Conservation (phyloP, 2,888 invertebrate genomes). For the Eupeodes luniger region DNA sequence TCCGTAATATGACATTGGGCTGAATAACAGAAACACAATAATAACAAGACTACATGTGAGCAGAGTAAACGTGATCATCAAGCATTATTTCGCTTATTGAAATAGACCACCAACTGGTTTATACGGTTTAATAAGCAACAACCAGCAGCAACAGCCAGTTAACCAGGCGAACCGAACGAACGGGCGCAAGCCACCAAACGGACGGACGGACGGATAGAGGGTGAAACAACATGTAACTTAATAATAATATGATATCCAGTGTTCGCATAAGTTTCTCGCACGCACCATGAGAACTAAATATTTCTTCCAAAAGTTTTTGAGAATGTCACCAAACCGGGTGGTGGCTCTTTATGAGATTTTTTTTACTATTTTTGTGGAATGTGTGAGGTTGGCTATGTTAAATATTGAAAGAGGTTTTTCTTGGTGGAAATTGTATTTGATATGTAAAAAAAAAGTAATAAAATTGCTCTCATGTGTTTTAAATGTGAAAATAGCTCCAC, state of each 20-base stretch:
- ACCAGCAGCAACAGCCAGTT: constrained; percentile 5
- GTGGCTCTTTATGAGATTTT: not conserved
- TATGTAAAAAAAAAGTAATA: not conserved
- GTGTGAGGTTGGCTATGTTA: not conserved
- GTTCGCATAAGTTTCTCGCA: constrained; percentile 40
- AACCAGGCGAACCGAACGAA: not conserved
- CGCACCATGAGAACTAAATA: constrained; percentile 48
- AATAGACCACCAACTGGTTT: constrained; percentile 70
- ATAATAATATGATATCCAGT: constrained; percentile 55
- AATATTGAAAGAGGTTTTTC: not conserved
- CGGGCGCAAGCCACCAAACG: not conserved
- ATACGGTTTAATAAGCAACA: constrained; percentile 58
- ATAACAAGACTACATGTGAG: constrained; percentile 32
- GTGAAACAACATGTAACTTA: constrained; percentile 35
- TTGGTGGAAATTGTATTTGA: not conserved
- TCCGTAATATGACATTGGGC: constrained; percentile 33
- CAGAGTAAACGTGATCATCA: constrained; percentile 61
- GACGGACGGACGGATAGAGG: constrained; percentile 8
- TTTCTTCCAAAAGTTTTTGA: constrained; percentile 5
- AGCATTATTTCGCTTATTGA: constrained; percentile 52
- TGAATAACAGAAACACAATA: constrained; percentile 38
- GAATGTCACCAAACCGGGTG: constrained; percentile 36
- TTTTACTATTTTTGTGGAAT: not conserved
- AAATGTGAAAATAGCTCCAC: not conserved
- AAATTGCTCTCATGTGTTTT: not conserved